Evolutionary conservation across 1,140 invertebrate genomes (phyloP).

Genomic region (Nebria ingens): DNA sequence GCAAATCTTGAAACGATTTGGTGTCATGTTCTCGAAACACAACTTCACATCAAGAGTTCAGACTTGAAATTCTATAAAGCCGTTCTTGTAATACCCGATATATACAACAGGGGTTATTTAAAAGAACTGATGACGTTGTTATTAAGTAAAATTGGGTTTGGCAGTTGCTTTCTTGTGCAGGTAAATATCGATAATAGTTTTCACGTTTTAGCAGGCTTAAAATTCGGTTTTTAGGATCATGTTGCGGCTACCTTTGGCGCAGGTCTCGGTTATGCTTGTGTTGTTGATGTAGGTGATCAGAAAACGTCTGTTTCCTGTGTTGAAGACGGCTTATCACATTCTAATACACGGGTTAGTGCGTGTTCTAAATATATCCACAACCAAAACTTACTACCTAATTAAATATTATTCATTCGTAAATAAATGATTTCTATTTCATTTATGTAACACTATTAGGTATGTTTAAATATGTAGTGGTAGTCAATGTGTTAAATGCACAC

Average conservation of each 20-base stretch:
- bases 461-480: too few species aligned
- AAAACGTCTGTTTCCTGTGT: conserved; percentile 94
- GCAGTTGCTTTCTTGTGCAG: conserved; percentile 79
- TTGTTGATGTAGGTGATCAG: conserved; percentile 91
- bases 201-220: conserved; percentile 11
- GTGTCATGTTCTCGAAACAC: conserved; percentile 64
- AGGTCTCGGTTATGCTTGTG: conserved; percentile 83
- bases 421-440: too few species aligned
- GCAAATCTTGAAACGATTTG: conserved; percentile 82
- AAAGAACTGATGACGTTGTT: conserved; percentile 76
- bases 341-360: conserved; percentile 62
- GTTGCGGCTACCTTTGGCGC: conserved; percentile 91
- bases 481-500: too few species aligned
- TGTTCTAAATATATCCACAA: conserved; percentile 10
- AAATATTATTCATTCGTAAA: too few species aligned
- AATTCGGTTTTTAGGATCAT: conserved; percentile 52
- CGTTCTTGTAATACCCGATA: conserved; percentile 82
- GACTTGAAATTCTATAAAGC: conserved; percentile 76
- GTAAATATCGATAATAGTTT: conserved; percentile 34
- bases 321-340: conserved; percentile 89
- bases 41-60: conserved; percentile 62
- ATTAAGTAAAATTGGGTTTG: conserved; percentile 75
- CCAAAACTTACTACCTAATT: background rate
- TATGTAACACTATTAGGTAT: too few species aligned
- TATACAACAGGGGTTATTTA: conserved; percentile 79